These are phyloP conservation scores for Macrobrachium nipponense DNA, from an alignment of 1,140 invertebrate species.

Conservation along the genomic window DNA sequence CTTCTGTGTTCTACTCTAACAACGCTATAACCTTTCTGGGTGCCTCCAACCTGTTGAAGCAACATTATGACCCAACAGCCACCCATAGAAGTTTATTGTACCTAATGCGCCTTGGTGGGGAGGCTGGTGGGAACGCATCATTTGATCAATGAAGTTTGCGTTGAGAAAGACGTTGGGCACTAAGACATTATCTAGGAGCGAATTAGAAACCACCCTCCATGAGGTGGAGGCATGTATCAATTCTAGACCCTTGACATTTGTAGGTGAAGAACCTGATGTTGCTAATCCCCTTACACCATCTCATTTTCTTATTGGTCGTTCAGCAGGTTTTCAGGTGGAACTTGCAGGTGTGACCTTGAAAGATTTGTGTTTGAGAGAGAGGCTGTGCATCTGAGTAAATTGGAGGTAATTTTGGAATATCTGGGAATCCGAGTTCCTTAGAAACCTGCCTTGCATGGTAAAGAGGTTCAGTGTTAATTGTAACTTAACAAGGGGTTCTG, in stretches of 20 bases:
- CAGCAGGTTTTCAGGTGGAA: neutral
- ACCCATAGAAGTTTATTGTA: neutral
- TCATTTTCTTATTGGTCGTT: neutral
- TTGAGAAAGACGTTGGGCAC: neutral
- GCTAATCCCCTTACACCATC: neutral
- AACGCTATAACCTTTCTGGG: no score
- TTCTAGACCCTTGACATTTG: neutral
- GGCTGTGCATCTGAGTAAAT: no score
- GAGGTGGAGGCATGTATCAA: neutral
- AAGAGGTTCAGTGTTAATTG: no score
- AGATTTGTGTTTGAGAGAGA: no score
- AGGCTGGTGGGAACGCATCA: neutral
- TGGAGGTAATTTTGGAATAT: no score
- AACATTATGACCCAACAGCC: neutral
- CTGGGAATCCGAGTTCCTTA: no score
- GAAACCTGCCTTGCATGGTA: no score
- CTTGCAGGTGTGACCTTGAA: no score
- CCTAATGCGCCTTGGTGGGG: neutral
- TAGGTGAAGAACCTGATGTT: neutral
- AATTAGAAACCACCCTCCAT: neutral
- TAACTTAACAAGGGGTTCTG: no score
- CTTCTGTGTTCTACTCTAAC: neutral
- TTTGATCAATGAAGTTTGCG: neutral
- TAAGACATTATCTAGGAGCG: neutral
- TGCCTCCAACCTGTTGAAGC: neutral